phyloP scores from a whole-genome alignment of 2,797 vertebrate genomes.

The Natrix natrix region DNA sequence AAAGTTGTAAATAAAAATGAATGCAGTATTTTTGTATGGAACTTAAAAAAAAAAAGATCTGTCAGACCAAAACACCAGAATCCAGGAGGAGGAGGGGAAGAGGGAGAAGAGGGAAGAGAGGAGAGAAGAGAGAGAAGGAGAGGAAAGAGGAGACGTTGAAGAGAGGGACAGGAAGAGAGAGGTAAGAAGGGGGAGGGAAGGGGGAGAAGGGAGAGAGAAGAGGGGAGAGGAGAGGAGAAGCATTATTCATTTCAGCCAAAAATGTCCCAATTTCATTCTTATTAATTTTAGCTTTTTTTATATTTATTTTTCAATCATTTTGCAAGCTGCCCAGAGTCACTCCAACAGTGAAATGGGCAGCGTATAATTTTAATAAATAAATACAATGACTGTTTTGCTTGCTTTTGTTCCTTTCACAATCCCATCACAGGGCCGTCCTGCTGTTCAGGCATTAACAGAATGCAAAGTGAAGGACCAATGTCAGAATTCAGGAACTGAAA shows the following conservation, averaged over 20 bases:
- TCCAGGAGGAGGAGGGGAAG: not conserved
- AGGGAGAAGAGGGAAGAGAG: not conserved
- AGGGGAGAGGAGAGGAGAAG: not conserved
- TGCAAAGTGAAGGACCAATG: not conserved
- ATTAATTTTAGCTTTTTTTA: not conserved
- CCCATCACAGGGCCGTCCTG: not conserved
- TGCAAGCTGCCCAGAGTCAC: not conserved
- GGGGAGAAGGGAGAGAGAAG: not conserved
- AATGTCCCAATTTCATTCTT: not conserved
- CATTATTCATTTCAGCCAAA: constrained; percentile 1
- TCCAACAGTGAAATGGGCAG: not conserved
- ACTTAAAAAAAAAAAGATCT: not conserved
- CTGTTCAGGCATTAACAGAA: constrained; percentile 29
- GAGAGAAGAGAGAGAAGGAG: not conserved
- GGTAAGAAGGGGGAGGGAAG: too few species aligned
- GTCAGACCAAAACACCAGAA: not conserved
- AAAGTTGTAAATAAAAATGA: not conserved
- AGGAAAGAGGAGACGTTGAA: not conserved
- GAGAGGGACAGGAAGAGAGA: not conserved
- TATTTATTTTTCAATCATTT: not conserved
- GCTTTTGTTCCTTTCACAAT: constrained; percentile 1
- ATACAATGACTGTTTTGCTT: not conserved
- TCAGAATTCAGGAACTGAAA: constrained; percentile 18
- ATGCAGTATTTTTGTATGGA: not conserved
- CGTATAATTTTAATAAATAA: not conserved